phyloP scores from a whole-genome alignment of 1,140 invertebrate species.

The Macrosteles quadrilineatus region DNA sequence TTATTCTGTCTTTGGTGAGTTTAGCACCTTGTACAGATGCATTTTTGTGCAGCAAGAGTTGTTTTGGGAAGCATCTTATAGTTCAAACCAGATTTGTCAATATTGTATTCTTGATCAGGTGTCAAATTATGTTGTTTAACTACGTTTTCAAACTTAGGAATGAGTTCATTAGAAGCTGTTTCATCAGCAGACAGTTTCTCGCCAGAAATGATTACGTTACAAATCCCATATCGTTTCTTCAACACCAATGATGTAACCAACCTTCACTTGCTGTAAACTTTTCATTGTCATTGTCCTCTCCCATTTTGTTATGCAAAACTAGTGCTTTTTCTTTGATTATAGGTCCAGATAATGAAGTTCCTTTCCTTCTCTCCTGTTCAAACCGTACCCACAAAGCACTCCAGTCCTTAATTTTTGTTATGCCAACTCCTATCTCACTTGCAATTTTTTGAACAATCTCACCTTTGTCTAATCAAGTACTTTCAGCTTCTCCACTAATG shows the following conservation, averaged over 20 bases:
- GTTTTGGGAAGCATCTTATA: conserved; percentile 37
- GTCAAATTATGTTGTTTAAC: conserved; percentile 33
- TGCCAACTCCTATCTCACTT: no score
- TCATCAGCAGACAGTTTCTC: conserved; percentile 39
- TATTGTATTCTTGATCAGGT: conserved; percentile 38
- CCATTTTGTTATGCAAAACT: conserved; percentile 18
- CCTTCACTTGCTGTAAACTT: conserved; percentile 22
- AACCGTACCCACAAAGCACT: no score
- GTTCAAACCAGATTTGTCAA: conserved; percentile 36
- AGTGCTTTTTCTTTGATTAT: no score
- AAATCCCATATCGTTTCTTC: conserved; percentile 32
- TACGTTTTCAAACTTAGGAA: conserved; percentile 32
- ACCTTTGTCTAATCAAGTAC: no score
- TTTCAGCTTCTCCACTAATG: no score
- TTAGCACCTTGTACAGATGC: conserved; percentile 34
- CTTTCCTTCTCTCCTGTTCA: background rate
- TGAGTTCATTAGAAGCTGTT: conserved; percentile 35
- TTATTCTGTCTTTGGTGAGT: conserved; percentile 37
- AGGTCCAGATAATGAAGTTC: no score
- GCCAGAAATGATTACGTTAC: no score
- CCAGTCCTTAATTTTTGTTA: no score
- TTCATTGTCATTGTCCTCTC: background rate
- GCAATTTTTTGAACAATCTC: no score
- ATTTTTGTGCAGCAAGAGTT: conserved; percentile 36
- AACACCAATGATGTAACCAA: conserved; percentile 23